A percentile compares a stretch with the other conserved stretches of the same genome.
These are phyloP conservation scores for Drosophila picticornis DNA, from an alignment of 2,888 invertebrate genomes.

Conservation along the genomic window DNA sequence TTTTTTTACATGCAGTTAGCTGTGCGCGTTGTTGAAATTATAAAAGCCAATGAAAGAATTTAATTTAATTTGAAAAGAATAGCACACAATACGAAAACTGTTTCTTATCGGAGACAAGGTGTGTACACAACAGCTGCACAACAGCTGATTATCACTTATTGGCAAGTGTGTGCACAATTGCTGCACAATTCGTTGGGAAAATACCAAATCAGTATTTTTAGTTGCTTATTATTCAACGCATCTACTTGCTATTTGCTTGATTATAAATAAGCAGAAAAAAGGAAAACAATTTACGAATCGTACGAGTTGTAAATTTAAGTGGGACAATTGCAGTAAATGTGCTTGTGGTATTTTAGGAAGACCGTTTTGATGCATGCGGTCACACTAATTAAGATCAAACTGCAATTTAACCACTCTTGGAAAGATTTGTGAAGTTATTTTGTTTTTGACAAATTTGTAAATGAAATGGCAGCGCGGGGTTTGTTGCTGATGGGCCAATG, in stretches of 20 bases:
- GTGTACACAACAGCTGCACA: conserved; percentile 60
- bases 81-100: conserved; percentile 48
- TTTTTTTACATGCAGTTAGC: conserved; percentile 40
- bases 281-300: neutral
- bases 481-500: conserved; percentile 91
- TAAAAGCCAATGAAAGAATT: conserved; percentile 22
- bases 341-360: neutral
- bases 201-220: neutral
- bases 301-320: neutral
- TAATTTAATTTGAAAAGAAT: conserved; percentile 26
- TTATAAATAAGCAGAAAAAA: neutral
- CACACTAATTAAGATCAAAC: conserved; percentile 16
- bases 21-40: conserved; percentile 7
- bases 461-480: conserved; percentile 85
- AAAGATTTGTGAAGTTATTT: neutral
- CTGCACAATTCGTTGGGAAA: neutral
- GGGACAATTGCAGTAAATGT: conserved; percentile 6
- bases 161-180: conserved; percentile 61
- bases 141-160: conserved; percentile 38
- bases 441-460: conserved; percentile 30
- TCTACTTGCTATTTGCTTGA: neutral
- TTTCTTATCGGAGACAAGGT: conserved; percentile 70
- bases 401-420: neutral
- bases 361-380: conserved; percentile 1
- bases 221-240: neutral